Evolutionary conservation across 2,888 invertebrate genomes (phyloP).

Genomic region (Drosophila colorata): DNA sequence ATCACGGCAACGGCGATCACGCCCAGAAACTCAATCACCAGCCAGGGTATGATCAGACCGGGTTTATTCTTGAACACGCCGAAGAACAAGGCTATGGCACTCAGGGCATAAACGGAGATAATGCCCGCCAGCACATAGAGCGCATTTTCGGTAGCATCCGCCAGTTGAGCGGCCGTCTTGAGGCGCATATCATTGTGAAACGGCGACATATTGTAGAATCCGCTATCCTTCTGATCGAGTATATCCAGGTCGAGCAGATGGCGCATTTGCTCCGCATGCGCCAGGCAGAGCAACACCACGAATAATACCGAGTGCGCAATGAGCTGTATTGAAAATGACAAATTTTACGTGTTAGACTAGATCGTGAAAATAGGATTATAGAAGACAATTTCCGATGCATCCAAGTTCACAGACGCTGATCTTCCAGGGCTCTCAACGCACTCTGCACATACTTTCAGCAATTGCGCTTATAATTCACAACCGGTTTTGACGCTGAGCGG

Average conservation of each 20-base stretch:
- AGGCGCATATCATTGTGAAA: conserved; percentile 83
- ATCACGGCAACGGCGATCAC: conserved; percentile 72
- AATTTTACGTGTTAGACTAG: no score
- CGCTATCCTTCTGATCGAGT: conserved; percentile 84
- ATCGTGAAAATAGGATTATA: no score
- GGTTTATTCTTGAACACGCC: conserved; percentile 84
- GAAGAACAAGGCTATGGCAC: conserved; percentile 81
- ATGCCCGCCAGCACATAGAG: conserved; percentile 79
- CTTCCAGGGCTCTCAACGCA: neutral
- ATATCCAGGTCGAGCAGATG: conserved; percentile 83
- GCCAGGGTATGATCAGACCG: conserved; percentile 83
- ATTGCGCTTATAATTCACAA: conserved; percentile 40
- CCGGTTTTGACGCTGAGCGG: conserved; percentile 16
- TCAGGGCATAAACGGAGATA: conserved; percentile 79
- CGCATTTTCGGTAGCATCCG: conserved; percentile 81
- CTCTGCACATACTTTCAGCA: neutral
- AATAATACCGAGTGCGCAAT: conserved; percentile 84
- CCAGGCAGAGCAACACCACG: conserved; percentile 82
- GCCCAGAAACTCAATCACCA: conserved; percentile 82
- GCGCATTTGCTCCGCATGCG: conserved; percentile 85
- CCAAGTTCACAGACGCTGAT: neutral
- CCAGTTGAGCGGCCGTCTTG: conserved; percentile 81
- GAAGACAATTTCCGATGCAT: neutral
- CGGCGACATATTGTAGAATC: conserved; percentile 83
- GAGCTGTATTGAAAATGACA: conserved; percentile 66